Conservation (phyloP, 2,113 vertebrate species). For the Brachypodius melanocephalos region DNA sequence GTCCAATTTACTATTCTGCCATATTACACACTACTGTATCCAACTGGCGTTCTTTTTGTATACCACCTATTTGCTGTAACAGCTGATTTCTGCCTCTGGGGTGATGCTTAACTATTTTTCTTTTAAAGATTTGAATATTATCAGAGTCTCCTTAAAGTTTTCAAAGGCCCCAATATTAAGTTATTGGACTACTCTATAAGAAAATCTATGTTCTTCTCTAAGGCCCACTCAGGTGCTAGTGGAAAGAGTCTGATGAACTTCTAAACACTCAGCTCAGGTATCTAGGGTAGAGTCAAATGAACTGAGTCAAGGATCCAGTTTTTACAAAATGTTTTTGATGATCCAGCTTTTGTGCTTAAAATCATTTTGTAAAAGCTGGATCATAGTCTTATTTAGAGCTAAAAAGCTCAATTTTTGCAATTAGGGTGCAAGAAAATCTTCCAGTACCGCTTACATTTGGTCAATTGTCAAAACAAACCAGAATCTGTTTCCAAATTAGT, state of each 20-base stretch:
- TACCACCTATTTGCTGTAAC: neutral
- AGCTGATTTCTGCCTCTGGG: neutral
- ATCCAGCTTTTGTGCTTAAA: neutral
- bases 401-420: neutral
- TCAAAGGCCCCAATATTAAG: neutral
- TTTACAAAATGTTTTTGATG: neutral
- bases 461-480: conserved; percentile 15
- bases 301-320: neutral
- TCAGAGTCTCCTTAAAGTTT: neutral
- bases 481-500: neutral
- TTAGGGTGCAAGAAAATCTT: neutral
- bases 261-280: neutral
- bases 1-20: neutral
- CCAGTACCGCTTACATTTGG: neutral
- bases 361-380: neutral
- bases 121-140: neutral
- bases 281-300: neutral
- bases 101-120: neutral
- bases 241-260: neutral
- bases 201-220: neutral
- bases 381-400: neutral
- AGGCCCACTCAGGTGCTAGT: neutral
- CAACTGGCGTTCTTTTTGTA: neutral
- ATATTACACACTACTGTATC: neutral
- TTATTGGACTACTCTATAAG: neutral